Evolutionary conservation across 2,888 invertebrate genomes (phyloP).

Genomic region (Omphaloscelis lunosa): DNA sequence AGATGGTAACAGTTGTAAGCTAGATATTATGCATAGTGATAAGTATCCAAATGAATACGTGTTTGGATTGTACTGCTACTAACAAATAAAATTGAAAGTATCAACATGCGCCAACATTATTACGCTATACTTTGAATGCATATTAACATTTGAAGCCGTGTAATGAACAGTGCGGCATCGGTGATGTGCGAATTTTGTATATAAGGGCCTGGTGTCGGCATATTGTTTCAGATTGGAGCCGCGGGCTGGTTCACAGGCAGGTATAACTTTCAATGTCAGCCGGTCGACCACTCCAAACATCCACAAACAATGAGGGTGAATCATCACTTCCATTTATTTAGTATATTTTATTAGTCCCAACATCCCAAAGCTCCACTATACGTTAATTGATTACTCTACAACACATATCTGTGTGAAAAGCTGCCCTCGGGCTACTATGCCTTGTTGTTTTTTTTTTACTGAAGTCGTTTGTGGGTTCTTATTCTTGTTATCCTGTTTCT

Average conservation of each 20-base stretch:
- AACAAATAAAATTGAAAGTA: slow-evolving; percentile 55
- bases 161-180: slow-evolving; percentile 48
- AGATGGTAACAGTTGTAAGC: slow-evolving; percentile 62
- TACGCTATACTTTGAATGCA: slow-evolving; percentile 62
- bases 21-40: slow-evolving; percentile 53
- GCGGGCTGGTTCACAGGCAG: slow-evolving; percentile 98
- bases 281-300: slow-evolving; percentile 98
- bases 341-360: slow-evolving; percentile 62
- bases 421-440: slow-evolving; percentile 21
- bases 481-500: slow-evolving; percentile 9
- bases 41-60: slow-evolving; percentile 58
- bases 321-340: slow-evolving; percentile 78
- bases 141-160: slow-evolving; percentile 61
- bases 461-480: slow-evolving; percentile 36
- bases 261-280: slow-evolving; percentile 98
- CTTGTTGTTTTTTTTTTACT: slow-evolving; percentile 26
- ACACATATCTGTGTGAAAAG: slow-evolving; percentile 35
- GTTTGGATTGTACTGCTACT: slow-evolving; percentile 62
- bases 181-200: slow-evolving; percentile 67
- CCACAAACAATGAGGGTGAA: slow-evolving; percentile 98
- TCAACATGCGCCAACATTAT: slow-evolving; percentile 56
- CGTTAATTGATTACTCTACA: slow-evolving; percentile 48
- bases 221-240: slow-evolving; percentile 95
- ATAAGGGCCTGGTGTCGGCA: slow-evolving; percentile 86
- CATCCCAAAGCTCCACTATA: slow-evolving; percentile 56